Evolutionary conservation across 1,140 invertebrate species (phyloP), one percentile per base, ranked within the genome.

Genomic region (Drosophila ogumai): DNA sequence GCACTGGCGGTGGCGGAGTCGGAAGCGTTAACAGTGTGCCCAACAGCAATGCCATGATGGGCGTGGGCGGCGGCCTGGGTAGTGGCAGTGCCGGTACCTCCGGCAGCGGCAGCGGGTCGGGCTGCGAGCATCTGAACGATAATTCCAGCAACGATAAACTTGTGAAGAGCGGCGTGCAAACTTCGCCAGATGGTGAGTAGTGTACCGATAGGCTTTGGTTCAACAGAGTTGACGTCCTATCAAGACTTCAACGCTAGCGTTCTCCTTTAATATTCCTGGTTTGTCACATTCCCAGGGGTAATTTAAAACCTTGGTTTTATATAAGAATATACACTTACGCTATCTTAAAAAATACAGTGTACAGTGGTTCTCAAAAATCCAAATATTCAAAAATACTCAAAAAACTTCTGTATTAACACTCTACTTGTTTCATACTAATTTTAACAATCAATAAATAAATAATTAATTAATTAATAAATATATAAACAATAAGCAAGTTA

Each of bases 91-190:
- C 61, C 55, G 69, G 77, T 36, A 69, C 74, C 17, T 31, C 82
- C 41, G 71, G 85, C 55, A 55, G 75, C 41, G 71, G 85, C 54
- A 55, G 75, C 56, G 68, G 74, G 52, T 79, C 77, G 38, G 61
- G 69, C 68, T 49, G 67, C 71, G 87, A 92, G 31, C 91, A 91
- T 80, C 91, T 91, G 75, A 90, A 88, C 76, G 91, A 92, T 85
- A 92, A 87, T 91, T 93, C 91, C 80, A 92, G 84, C 79, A 92
- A 92, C 82, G 90, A 93, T 79, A 93, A 93, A 90, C 91, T 94
- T 93, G 92, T 94, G 91, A 96, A 97, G 95, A 94, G 95, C 93
- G 98, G 98, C 73, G 98, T 99, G 86, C 97, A 99, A 94, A 99
- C 98, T 68, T 97, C 96, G 90, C 96, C 97, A 54, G 98, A 99